Conservation (phyloP, 2,113 vertebrate genomes). For the Tor tambroides region DNA sequence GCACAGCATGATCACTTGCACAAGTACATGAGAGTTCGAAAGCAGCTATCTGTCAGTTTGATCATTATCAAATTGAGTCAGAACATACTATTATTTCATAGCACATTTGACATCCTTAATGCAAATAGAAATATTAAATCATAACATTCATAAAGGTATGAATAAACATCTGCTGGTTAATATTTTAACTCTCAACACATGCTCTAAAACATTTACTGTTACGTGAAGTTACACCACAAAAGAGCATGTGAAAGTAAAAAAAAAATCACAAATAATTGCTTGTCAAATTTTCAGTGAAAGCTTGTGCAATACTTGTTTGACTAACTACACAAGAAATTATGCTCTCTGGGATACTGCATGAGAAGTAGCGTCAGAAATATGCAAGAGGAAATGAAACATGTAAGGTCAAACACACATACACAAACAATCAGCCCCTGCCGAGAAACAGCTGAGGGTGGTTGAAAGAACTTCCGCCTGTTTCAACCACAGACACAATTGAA, state of each 20-base stretch:
- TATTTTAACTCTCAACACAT: too few relatives aligned
- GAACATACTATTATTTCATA: not conserved
- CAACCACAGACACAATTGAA: not conserved
- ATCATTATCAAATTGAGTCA: not conserved
- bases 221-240: not conserved
- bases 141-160: not conserved
- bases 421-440: constrained; percentile 18
- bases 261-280: not conserved
- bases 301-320: constrained; percentile 25
- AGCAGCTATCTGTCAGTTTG: not conserved
- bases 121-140: too few relatives aligned
- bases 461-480: constrained; percentile 37
- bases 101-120: not conserved
- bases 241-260: not conserved
- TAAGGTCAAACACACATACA: not conserved
- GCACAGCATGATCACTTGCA: not conserved
- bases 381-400: constrained; percentile 51
- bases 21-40: not conserved
- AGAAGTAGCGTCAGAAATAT: not conserved
- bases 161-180: not conserved
- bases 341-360: too few relatives aligned
- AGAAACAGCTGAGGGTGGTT: constrained; percentile 49
- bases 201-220: not conserved
- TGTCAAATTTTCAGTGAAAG: constrained; percentile 33
- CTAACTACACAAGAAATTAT: not conserved